A percentile compares a stretch with the other conserved stretches of the same genome.
Conservation (phyloP, 2,113 vertebrate species). For the Oreochromis niloticus region DNA sequence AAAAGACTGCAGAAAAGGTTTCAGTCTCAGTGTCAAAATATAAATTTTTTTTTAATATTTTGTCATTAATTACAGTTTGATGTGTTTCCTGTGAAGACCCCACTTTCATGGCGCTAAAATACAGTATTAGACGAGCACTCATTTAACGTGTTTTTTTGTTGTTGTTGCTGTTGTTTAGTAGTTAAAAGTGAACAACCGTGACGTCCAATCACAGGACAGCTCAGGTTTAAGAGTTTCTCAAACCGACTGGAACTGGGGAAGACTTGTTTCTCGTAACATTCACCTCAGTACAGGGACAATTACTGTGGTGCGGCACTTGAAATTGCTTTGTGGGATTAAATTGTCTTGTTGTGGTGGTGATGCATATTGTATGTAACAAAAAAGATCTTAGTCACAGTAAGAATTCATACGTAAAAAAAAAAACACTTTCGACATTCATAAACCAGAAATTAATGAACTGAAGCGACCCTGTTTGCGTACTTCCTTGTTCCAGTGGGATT, state of each 20-base stretch:
- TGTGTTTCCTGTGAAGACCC: background rate
- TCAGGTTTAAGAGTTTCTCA: background rate
- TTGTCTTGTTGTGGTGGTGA: background rate
- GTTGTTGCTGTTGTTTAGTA: background rate
- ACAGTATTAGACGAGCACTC: background rate
- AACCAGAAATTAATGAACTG: background rate
- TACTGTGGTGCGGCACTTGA: background rate
- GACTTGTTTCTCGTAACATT: background rate
- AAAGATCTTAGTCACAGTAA: background rate
- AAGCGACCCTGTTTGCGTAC: background rate
- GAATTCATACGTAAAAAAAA: background rate
- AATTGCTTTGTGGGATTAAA: background rate
- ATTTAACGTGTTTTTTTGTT: background rate
- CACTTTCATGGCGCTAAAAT: background rate
- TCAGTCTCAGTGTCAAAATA: background rate
- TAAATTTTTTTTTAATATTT: background rate
- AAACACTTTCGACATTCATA: background rate
- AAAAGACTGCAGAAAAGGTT: background rate
- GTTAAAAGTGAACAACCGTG: background rate
- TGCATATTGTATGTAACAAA: background rate
- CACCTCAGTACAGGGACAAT: background rate
- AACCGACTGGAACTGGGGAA: background rate
- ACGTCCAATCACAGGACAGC: background rate
- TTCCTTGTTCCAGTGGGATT: background rate
- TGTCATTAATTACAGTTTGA: background rate